These are phyloP conservation scores for Lemur catta DNA, from an alignment of 2,797 vertebrate genomes.

Conservation along the genomic window DNA sequence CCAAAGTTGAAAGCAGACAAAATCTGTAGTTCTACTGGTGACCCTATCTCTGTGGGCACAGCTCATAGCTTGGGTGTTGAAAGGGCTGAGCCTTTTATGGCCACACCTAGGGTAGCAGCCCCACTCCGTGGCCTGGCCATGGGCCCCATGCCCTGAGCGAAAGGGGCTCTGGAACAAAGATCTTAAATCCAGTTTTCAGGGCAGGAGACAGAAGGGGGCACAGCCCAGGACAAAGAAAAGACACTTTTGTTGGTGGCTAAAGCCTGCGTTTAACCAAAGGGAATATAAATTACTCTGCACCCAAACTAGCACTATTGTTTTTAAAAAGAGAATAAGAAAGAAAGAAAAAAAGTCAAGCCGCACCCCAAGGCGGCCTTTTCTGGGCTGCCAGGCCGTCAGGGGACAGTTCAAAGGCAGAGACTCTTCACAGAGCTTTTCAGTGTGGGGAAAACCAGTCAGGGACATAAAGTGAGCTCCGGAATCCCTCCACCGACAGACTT, in stretches of 20 bases:
- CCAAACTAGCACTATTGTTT: background rate
- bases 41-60: accelerated
- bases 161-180: background rate
- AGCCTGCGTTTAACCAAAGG: background rate
- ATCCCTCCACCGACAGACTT: background rate
- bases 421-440: background rate
- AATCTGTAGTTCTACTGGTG: background rate
- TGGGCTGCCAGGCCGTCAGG: background rate
- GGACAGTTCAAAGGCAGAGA: accelerated
- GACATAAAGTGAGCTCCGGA: background rate
- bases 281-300: background rate
- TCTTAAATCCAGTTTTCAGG: background rate
- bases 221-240: background rate
- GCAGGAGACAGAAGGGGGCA: background rate
- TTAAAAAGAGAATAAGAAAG: background rate
- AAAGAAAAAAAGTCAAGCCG: background rate
- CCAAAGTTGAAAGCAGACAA: background rate
- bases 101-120: background rate
- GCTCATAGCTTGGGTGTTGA: accelerated
- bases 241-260: background rate
- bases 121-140: background rate
- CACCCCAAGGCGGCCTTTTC: accelerated
- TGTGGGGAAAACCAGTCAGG: background rate
- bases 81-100: background rate
- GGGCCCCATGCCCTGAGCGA: background rate